phyloP scores from a whole-genome alignment of 1,140 invertebrate species.

The Orius insidiosus region DNA sequence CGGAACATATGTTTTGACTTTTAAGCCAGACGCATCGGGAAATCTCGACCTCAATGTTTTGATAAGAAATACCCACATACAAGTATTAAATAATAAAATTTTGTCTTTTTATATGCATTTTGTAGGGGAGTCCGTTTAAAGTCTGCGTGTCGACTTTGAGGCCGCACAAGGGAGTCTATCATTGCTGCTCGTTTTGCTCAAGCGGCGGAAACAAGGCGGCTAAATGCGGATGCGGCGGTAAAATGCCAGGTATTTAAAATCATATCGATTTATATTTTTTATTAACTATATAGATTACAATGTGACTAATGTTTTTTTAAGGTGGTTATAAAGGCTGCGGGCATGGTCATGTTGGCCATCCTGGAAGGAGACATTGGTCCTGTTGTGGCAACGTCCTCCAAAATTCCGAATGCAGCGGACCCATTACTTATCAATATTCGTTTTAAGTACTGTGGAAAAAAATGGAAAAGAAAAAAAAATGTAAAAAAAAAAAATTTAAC shows the following conservation, averaged over 20 bases:
- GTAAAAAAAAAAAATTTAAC: no score
- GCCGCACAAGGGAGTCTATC: conserved; percentile 47
- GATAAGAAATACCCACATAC: conserved; percentile 33
- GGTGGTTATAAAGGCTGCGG: conserved; percentile 60
- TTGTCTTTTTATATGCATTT: conserved; percentile 26
- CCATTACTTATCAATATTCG: conserved; percentile 31
- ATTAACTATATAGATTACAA: not conserved
- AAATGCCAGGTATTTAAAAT: conserved; percentile 40
- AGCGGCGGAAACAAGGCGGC: conserved; percentile 49
- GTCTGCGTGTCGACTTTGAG: conserved; percentile 24
- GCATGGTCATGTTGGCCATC: conserved; percentile 59
- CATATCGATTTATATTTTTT: not conserved
- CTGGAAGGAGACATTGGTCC: conserved; percentile 60
- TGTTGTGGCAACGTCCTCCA: conserved; percentile 48
- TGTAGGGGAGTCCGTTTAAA: conserved; percentile 41
- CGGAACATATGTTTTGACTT: conserved; percentile 37
- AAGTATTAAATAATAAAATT: conserved; percentile 20
- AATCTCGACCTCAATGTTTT: conserved; percentile 36
- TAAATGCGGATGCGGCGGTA: conserved; percentile 47
- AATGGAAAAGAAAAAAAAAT: no score
- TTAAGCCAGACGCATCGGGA: conserved; percentile 39
- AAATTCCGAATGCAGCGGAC: conserved; percentile 32
- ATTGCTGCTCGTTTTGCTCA: conserved; percentile 67
- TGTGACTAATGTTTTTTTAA: conserved; percentile 15
- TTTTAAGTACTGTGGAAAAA: no score